Evolutionary conservation across 2,797 vertebrate species (phyloP).

Genomic region (Girardinus metallicus): DNA sequence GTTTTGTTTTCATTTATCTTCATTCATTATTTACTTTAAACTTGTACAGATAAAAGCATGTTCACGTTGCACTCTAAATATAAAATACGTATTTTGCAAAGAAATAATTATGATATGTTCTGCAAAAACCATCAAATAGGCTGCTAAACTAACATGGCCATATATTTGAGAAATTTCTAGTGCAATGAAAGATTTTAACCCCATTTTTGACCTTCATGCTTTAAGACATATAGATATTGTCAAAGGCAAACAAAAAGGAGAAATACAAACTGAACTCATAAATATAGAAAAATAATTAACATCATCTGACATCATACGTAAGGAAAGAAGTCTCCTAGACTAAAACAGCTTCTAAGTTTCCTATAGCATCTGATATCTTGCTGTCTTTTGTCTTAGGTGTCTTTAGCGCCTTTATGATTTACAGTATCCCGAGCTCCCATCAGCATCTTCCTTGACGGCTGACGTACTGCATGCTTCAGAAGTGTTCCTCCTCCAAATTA

Average conservation of each 20-base stretch:
- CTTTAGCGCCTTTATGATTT: not conserved
- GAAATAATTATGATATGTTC: not conserved
- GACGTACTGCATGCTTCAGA: not conserved
- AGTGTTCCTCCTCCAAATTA: not conserved
- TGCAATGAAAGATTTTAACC: not conserved
- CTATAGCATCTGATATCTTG: not conserved
- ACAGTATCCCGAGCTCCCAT: not conserved
- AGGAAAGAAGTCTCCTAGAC: not conserved
- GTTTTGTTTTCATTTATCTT: not conserved
- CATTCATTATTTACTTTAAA: not conserved
- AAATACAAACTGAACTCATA: not conserved
- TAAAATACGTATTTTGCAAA: not conserved
- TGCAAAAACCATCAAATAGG: not conserved
- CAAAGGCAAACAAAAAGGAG: not conserved
- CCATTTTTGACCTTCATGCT: not conserved
- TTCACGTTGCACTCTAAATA: not conserved
- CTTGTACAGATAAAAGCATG: not conserved
- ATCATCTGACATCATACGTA: not conserved
- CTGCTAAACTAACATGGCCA: not conserved
- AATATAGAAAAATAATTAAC: not conserved
- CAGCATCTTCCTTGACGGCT: not conserved
- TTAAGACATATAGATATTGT: not conserved
- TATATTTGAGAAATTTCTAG: not conserved
- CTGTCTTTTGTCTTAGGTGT: not conserved
- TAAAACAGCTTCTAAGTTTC: not conserved